A percentile compares a stretch with the other conserved stretches of the same genome.
Evolutionary conservation across 2,113 vertebrate genomes (phyloP).

Genomic region (Saiga tatarica): DNA sequence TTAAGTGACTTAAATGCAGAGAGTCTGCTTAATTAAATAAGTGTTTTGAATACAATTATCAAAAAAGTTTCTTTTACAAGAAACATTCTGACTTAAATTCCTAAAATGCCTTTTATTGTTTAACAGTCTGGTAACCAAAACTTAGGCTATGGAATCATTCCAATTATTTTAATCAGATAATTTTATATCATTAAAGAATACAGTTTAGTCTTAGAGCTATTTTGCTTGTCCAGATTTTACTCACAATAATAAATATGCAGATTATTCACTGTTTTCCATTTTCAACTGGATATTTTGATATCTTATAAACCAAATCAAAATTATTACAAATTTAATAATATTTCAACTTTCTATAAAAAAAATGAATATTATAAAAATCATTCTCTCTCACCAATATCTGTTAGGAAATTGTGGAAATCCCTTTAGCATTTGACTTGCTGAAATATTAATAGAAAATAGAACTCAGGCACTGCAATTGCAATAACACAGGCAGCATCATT

Average conservation of each 20-base stretch:
- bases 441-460: not conserved
- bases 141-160: not conserved
- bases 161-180: not conserved
- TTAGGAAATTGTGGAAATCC: not conserved
- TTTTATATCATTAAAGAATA: not conserved
- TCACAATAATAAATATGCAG: not conserved
- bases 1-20: not conserved
- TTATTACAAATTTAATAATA: not conserved
- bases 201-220: not conserved
- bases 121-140: not conserved
- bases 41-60: not conserved
- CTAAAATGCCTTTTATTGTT: not conserved
- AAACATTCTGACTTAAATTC: not conserved
- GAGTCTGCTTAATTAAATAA: not conserved
- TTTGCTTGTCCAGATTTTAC: not conserved
- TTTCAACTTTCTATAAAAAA: not conserved
- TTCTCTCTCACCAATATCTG: not conserved
- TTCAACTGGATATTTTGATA: not conserved
- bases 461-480: not conserved
- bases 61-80: not conserved
- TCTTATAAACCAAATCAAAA: not conserved
- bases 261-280: not conserved
- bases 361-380: not conserved
- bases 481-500: not conserved
- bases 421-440: not conserved